Base-by-base conservation (phyloP, 2,113 vertebrate genomes). In the Chunga burmeisteri region DNA sequence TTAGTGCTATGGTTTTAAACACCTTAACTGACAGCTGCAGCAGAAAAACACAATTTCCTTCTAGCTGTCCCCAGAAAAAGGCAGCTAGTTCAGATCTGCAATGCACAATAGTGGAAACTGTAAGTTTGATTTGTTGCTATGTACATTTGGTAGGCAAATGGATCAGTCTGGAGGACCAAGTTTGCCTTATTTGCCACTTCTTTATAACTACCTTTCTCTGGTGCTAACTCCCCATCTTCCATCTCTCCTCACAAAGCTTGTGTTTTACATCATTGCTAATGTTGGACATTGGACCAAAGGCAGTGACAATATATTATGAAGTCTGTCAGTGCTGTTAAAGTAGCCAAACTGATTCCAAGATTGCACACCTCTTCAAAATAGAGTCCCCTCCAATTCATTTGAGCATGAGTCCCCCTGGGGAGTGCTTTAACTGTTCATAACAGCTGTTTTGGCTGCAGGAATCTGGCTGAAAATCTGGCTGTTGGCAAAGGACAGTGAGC, bases 31-130 rank as follows among this genome's bases (percentile, higher is more conserved):
- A 27, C 20, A 89, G 55, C 65, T 74, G 25, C 29, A 73, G 59
- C 80, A 88, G 44, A 72, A 90, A 83, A 62, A 12, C 46, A 15
- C n/a, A 34, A 15, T 10, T 88, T n/a, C 47, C 27, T 67, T 74
- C 59, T 38, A 78, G 27, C 0, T 53, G 58, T 26, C 30, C 46
- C 42, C 53, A n/a, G 36, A n/a, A 63, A 71, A 52, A 40, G 46
- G 1, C 1, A 13, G 11, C 18, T 38, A 26, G 9, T 36, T 74
- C 4, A 40, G 50, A 49, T 13, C 19, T 66, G 63, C 59, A 34
- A 0, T 4, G 36, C 63, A 8, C 61, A 32, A 1, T 1, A 26
- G 25, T 19, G 47, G 25, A 15, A 77, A 66, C 18, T 27, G 16
- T 3, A 16, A 22, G 32, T 50, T 53, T 23, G 26, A 38, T 40